A percentile compares a stretch with the other conserved stretches of the same genome.
Conservation (phyloP, 1,140 invertebrate species). For the Bombus superbus region DNA sequence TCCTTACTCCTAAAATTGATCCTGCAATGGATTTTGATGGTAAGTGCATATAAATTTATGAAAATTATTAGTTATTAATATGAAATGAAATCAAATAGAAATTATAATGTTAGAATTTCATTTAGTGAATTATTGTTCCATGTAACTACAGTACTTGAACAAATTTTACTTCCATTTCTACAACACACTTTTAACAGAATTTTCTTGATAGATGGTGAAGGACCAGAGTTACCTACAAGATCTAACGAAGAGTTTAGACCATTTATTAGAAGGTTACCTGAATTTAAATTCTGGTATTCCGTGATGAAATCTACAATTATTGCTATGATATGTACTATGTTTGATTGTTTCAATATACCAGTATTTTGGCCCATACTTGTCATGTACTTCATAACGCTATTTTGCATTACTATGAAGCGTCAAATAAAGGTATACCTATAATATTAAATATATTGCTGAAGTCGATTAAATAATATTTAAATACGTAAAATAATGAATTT, state of each 20-base stretch:
- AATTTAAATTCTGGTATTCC: constrained; percentile 99
- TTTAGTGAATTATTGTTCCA: background rate
- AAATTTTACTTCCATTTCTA: background rate
- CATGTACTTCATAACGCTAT: constrained; percentile 99
- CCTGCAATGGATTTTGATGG: constrained; percentile 97
- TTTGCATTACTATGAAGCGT: constrained; percentile 99
- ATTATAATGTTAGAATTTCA: background rate
- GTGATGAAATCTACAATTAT: constrained; percentile 97
- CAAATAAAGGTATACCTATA: constrained; percentile 95
- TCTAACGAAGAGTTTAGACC: constrained; percentile 99
- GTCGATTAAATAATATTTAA: background rate
- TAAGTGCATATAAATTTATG: constrained; percentile 77
- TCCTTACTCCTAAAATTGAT: constrained; percentile 99
- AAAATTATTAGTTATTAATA: background rate
- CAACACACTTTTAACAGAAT: constrained; percentile 4
- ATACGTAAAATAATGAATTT: background rate
- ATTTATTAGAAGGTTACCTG: constrained; percentile 98
- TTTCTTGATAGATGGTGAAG: constrained; percentile 87
- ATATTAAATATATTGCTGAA: background rate
- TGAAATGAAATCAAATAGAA: background rate
- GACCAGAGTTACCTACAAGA: constrained; percentile 96
- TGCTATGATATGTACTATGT: constrained; percentile 96
- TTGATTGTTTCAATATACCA: constrained; percentile 99
- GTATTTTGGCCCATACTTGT: constrained; percentile 99
- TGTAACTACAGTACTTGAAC: background rate